phyloP scores from a whole-genome alignment of 2,888 invertebrate genomes.

The Drosophila cognata region DNA sequence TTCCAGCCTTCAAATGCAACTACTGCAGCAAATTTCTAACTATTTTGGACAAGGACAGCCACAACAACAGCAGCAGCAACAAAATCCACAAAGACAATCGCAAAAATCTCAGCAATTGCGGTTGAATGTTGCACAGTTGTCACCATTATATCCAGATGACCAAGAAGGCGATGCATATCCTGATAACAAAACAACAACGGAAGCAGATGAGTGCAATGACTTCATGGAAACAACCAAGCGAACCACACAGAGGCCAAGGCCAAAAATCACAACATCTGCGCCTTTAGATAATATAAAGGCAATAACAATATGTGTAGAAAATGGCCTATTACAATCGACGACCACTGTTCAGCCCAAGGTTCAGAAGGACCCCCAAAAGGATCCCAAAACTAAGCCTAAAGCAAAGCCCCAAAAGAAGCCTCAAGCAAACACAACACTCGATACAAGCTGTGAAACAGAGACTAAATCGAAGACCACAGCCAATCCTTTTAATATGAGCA shows the following conservation, averaged over 20 bases:
- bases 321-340: not conserved
- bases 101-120: not conserved
- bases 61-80: conserved; percentile 15
- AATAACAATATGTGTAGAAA: conserved; percentile 2
- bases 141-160: not conserved
- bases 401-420: not conserved
- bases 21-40: conserved; percentile 53
- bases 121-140: conserved; percentile 4
- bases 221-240: not conserved
- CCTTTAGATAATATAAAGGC: not conserved
- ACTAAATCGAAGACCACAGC: not conserved
- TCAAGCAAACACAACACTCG: not conserved
- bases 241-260: not conserved
- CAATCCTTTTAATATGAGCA: not conserved
- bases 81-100: not conserved
- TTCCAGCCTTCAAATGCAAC: conserved; percentile 35
- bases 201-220: not conserved
- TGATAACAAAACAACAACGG: not conserved
- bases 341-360: not conserved
- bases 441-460: too few relatives aligned
- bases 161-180: not conserved
- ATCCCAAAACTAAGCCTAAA: not conserved
- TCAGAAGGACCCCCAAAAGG: not conserved
- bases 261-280: conserved; percentile 1
- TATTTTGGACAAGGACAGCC: conserved; percentile 29